phyloP scores from a whole-genome alignment of 1,140 invertebrate genomes.

The Lasaia peninsularis region DNA sequence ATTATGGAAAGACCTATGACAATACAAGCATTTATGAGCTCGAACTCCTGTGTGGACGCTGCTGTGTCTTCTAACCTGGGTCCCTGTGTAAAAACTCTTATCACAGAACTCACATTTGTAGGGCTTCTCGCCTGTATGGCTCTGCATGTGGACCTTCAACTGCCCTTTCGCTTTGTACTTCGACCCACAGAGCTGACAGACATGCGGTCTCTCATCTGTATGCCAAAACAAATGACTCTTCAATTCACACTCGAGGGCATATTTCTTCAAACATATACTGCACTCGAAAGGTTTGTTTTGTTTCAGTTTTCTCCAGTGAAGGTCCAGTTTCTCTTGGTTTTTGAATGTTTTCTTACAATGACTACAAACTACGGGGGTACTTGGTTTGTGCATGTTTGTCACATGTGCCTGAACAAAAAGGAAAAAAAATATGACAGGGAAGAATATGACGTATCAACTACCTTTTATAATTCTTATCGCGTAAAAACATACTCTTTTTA shows the following conservation, averaged over 20 bases:
- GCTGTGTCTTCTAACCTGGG: conserved; percentile 32
- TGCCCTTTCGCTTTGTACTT: conserved; percentile 43
- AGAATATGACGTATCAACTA: too few species aligned
- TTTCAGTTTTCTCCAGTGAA: conserved; percentile 35
- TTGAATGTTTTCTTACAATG: conserved; percentile 53
- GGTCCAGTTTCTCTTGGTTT: conserved; percentile 30
- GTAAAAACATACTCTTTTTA: too few species aligned
- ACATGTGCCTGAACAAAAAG: conserved; percentile 35
- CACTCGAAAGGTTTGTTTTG: conserved; percentile 40
- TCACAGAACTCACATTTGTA: conserved; percentile 39
- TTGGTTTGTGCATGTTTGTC: conserved; percentile 29
- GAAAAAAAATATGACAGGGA: conserved; percentile 12
- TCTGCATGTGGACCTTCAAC: conserved; percentile 40
- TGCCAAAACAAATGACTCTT: conserved; percentile 50
- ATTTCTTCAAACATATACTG: conserved; percentile 45
- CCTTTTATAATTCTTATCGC: too few species aligned
- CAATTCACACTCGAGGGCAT: conserved; percentile 25
- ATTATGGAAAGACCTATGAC: conserved; percentile 30
- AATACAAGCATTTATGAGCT: conserved; percentile 30
- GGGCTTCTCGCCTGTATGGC: conserved; percentile 38
- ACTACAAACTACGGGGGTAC: conserved; percentile 35
- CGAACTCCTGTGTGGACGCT: conserved; percentile 39
- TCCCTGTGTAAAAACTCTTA: conserved; percentile 30
- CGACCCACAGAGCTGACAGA: conserved; percentile 41
- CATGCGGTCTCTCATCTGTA: conserved; percentile 37